These are phyloP conservation scores for Salvelinus namaycush DNA, from an alignment of 2,113 vertebrate species.

Conservation along the genomic window DNA sequence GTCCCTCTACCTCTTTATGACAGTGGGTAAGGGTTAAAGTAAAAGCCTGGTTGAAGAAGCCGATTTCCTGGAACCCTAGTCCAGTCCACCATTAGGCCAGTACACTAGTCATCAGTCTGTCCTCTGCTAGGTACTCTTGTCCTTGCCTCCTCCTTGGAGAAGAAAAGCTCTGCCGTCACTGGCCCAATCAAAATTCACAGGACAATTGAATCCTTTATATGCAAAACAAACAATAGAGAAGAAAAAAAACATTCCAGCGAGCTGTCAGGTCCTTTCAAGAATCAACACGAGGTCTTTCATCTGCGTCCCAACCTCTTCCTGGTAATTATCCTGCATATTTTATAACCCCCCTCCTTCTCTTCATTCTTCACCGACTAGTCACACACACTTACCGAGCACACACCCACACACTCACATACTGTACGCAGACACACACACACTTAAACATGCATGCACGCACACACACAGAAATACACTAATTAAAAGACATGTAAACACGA, in stretches of 20 bases:
- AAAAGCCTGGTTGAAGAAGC: background rate
- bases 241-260: slow-evolving; percentile 76
- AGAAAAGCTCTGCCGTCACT: slow-evolving; percentile 53
- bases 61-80: background rate
- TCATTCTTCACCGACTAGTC: slow-evolving; percentile 39
- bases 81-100: background rate
- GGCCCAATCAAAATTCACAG: slow-evolving; percentile 73
- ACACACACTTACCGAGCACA: slow-evolving; percentile 53
- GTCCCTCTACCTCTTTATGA: too few relatives aligned
- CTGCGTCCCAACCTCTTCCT: slow-evolving; percentile 76
- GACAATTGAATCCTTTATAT: slow-evolving; percentile 78
- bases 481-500: background rate
- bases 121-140: slow-evolving; percentile 40
- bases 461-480: slow-evolving; percentile 8
- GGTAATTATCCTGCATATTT: slow-evolving; percentile 81
- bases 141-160: slow-evolving; percentile 37
- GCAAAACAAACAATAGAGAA: slow-evolving; percentile 76
- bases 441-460: background rate
- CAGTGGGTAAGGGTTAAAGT: background rate
- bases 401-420: slow-evolving; percentile 12
- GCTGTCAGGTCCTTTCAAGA: slow-evolving; percentile 79
- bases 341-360: slow-evolving; percentile 50
- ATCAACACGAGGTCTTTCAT: slow-evolving; percentile 78
- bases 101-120: slow-evolving; percentile 32
- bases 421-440: background rate